Base-by-base conservation (phyloP, 2,113 vertebrate genomes). In the Eolophus roseicapilla region DNA sequence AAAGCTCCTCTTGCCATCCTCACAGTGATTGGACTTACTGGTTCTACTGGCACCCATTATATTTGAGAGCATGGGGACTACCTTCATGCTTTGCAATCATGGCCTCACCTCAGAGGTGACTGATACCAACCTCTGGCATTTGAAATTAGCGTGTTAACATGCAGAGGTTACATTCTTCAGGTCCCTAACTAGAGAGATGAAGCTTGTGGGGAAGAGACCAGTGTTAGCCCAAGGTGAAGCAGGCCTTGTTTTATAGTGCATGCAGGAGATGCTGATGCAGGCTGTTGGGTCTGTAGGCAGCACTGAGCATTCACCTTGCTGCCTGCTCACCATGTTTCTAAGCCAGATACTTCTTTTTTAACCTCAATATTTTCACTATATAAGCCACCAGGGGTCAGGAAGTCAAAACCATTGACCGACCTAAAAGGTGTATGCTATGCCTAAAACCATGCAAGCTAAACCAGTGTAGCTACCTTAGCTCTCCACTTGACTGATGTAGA, bases 31-130 rank as follows among this genome's bases (percentile, higher is more conserved):
- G 57, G 9, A 52, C 21, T 57, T 35, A 28, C 46, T 91, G 37
- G 23, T 91, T n/a, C 63, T 85, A n/a, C 14, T 55, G 43, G 8
- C 13, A 20, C 17, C 80, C 37, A 17, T 28, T n/a, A 6, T 1
- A 1, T 76, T 46, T 59, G 57, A 43, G n/a, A 27, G 27, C 10
- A 9, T 0, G 1, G 19, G 29, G 21, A 10, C n/a, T 53, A 4
- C 39, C 31, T 76, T 47, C 5, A 50, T 71, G 62, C 55, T 64
- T 75, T 75, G 55, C 37, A 70, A 29, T 35, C 60, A 31, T 6
- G 29, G 28, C 9, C 33, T 64, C 4, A 6, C 37, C 15, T 70
- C 75, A 76, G 50, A 81, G 31, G 16, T 53, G 23, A 37, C 35
- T 17, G 33, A 44, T 47, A 37, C 55, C 35, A 57, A 11, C 43